phyloP scores from a whole-genome alignment of 2,888 invertebrate species.

The Caenorhabditis becei region DNA sequence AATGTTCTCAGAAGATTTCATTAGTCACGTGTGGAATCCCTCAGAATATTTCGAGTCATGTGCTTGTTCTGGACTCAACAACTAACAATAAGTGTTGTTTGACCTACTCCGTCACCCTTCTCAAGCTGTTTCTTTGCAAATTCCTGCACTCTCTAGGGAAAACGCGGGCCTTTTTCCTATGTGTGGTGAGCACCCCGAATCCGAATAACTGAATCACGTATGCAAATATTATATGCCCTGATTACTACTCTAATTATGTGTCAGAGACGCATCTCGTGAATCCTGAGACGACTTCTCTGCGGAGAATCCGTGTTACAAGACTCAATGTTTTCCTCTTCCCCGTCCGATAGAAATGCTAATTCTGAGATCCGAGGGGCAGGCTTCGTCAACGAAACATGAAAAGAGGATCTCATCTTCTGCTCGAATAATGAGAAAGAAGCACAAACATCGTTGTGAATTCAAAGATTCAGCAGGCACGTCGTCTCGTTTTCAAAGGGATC shows the following conservation, averaged over 20 bases:
- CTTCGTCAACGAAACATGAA: neutral
- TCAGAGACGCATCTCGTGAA: neutral
- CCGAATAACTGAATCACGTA: conserved; percentile 22
- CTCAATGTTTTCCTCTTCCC: neutral
- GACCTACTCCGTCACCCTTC: conserved; percentile 1
- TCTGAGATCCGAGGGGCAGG: neutral
- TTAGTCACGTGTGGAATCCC: neutral
- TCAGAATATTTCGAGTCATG: neutral
- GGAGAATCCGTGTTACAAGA: neutral
- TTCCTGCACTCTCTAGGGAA: conserved; percentile 8
- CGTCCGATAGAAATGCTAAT: conserved; percentile 13
- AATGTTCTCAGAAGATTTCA: neutral
- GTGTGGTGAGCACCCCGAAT: neutral
- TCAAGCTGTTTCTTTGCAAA: neutral
- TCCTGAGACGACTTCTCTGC: neutral
- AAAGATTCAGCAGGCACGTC: neutral
- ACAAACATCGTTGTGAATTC: conserved; percentile 4
- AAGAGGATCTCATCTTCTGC: neutral
- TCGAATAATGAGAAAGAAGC: conserved; percentile 17
- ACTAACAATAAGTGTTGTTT: conserved; percentile 19
- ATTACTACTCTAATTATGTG: conserved; percentile 27
- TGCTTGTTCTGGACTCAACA: neutral
- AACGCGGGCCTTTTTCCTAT: neutral
- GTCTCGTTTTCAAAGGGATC: neutral
- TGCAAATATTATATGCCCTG: conserved; percentile 29